Evolutionary conservation across 1,140 invertebrate species (phyloP).

Genomic region (Cyphomyrmex costatus): DNA sequence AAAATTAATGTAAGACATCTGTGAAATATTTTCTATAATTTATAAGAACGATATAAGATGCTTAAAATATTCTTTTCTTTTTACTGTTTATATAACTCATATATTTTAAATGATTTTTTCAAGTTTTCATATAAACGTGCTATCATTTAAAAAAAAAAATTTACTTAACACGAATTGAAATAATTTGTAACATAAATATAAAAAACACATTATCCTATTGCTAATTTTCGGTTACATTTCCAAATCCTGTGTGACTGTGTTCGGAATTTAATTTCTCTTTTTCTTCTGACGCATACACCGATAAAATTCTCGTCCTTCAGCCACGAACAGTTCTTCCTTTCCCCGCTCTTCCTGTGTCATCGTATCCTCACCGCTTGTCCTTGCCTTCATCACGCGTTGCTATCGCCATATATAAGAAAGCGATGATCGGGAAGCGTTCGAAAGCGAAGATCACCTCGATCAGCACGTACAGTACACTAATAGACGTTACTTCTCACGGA

Average conservation of each 20-base stretch:
- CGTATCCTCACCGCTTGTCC: neutral
- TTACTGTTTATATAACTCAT: too few relatives aligned
- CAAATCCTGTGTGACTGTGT: neutral
- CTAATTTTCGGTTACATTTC: neutral
- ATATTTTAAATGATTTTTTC: neutral
- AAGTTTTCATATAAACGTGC: neutral
- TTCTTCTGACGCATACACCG: neutral
- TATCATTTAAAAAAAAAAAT: neutral
- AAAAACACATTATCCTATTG: neutral
- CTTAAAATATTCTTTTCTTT: too few relatives aligned
- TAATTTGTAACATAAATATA: too few relatives aligned
- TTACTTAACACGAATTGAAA: neutral
- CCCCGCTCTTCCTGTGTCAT: neutral
- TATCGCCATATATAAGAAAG: constrained; percentile 59
- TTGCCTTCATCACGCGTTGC: constrained; percentile 9
- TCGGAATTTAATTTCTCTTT: constrained; percentile 12
- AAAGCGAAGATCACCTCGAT: constrained; percentile 26
- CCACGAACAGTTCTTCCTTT: constrained; percentile 10
- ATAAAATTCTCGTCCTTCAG: constrained; percentile 49
- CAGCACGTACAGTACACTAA: constrained; percentile 2
- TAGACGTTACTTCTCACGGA: constrained; percentile 10
- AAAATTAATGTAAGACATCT: too few relatives aligned
- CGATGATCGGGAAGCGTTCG: neutral
- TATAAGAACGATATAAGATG: too few relatives aligned
- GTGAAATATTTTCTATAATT: too few relatives aligned